Evolutionary conservation across 2,797 vertebrate genomes (phyloP), one percentile per base, ranked within the genome.

Genomic region (Chlorospingus flavigularis): DNA sequence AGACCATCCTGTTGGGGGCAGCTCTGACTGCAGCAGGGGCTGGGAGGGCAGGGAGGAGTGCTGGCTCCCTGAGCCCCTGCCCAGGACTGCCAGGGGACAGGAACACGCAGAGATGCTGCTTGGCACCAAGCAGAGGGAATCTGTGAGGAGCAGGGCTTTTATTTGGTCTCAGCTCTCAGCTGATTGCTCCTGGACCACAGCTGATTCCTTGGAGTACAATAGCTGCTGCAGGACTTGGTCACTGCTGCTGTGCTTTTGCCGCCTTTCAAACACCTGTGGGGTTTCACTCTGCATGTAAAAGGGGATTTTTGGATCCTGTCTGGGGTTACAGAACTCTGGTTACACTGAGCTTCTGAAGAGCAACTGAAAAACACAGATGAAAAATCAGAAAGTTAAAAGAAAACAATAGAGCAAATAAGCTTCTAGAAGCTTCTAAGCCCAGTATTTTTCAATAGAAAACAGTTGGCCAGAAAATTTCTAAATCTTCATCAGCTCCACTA

Each of bases 41-140:
- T 84, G 51, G 42, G 65, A 76, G 50, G 24, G 45, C 48, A 75
- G 1, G 3, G n/a, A 88, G 20, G 30, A 66, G 4, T 8, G 15
- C 42, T 2, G 7, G 23, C 5, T 65, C 10, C 26, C n/a, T 11
- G 4, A 54, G n/a, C 30, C 21, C 37, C 25, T 4, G 0, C n/a
- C 24, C 5, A 5, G 50, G 14, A 60, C 31, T 40, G 50, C 33
- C 35, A 17, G 24, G 8, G 23, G 2, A 42, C 24, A 48, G 23
- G 18, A 40, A 26, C 31, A 35, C 26, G 19, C 0, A 1, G 5
- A 31, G 24, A 18, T 53, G 23, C 33, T 16, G 4, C 28, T 55
- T 39, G 14, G 84, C 55, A 53, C 18, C 19, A 21, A 18, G 17
- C 60, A 83, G 14, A 5, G 0, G 1, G 5, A 13, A 33, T 1